These are phyloP conservation scores for Pedionomus torquatus DNA, from an alignment of 2,113 vertebrate species.

Conservation along the genomic window DNA sequence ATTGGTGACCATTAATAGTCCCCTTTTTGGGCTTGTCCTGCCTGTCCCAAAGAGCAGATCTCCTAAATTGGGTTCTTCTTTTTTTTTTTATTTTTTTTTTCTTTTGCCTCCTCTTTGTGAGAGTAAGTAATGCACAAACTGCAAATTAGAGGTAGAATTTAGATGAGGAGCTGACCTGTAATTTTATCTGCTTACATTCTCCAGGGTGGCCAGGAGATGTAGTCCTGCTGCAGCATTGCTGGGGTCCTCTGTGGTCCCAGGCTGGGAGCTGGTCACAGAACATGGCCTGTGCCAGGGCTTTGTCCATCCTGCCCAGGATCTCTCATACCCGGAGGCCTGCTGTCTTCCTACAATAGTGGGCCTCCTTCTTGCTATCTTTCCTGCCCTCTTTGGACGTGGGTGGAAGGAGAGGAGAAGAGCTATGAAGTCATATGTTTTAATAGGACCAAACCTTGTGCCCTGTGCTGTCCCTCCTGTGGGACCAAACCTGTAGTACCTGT, in stretches of 20 bases:
- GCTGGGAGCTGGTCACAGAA: background rate
- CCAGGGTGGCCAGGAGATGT: background rate
- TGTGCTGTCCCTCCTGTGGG: background rate
- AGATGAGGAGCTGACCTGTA: slow-evolving; percentile 30
- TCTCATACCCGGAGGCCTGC: background rate
- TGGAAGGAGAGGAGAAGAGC: background rate
- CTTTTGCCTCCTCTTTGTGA: slow-evolving; percentile 36
- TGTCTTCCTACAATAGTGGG: background rate
- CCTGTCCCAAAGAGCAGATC: background rate
- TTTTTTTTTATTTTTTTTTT: background rate
- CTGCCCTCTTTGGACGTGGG: background rate
- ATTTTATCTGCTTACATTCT: slow-evolving; percentile 20
- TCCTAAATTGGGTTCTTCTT: background rate
- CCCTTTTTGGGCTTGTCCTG: background rate
- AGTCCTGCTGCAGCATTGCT: background rate
- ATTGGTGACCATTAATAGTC: slow-evolving; percentile 11
- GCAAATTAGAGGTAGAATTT: slow-evolving; percentile 53
- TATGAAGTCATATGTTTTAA: background rate
- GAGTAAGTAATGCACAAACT: slow-evolving; percentile 38
- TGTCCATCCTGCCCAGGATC: background rate
- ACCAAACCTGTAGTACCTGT: background rate
- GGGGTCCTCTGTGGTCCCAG: background rate
- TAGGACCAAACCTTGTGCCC: background rate
- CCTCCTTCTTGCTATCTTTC: background rate
- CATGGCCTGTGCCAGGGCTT: background rate